A percentile compares a stretch with the other conserved stretches of the same genome.
Evolutionary conservation across 2,113 vertebrate genomes (phyloP).

Genomic region (Hylia prasina): DNA sequence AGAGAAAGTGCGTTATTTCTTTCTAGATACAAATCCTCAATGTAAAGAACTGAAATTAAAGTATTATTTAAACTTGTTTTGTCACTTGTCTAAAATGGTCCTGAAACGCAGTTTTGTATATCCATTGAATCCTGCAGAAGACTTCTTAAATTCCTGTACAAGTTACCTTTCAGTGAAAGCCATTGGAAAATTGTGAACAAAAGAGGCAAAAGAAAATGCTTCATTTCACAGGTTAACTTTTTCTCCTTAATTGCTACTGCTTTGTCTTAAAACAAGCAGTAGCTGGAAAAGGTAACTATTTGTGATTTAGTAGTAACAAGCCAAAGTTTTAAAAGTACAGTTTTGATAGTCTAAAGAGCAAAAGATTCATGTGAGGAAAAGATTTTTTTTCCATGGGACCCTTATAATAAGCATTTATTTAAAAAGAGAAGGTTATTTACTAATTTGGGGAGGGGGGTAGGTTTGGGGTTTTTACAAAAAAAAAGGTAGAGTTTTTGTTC

Average conservation of each 20-base stretch:
- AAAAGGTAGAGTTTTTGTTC: constrained; percentile 59
- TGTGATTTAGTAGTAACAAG: background rate
- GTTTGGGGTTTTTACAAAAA: background rate
- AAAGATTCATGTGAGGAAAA: background rate
- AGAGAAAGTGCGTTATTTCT: background rate
- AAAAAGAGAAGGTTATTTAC: background rate
- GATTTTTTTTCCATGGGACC: background rate
- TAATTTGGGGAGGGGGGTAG: constrained; percentile 21
- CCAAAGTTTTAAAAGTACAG: background rate
- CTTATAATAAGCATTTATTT: background rate
- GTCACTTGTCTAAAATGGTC: background rate
- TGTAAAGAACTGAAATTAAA: background rate
- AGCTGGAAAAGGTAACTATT: background rate
- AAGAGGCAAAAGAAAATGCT: constrained; percentile 15
- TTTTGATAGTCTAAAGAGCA: background rate
- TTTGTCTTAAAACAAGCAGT: background rate
- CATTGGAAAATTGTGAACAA: background rate
- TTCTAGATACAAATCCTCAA: background rate
- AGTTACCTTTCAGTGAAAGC: background rate
- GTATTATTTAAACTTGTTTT: constrained; percentile 4
- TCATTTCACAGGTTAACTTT: constrained; percentile 1
- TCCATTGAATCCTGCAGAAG: background rate
- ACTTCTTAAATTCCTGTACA: background rate
- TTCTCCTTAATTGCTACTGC: background rate
- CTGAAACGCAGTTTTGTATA: background rate